phyloP scores from a whole-genome alignment of 2,113 vertebrate species.

The Cyanistes caeruleus region DNA sequence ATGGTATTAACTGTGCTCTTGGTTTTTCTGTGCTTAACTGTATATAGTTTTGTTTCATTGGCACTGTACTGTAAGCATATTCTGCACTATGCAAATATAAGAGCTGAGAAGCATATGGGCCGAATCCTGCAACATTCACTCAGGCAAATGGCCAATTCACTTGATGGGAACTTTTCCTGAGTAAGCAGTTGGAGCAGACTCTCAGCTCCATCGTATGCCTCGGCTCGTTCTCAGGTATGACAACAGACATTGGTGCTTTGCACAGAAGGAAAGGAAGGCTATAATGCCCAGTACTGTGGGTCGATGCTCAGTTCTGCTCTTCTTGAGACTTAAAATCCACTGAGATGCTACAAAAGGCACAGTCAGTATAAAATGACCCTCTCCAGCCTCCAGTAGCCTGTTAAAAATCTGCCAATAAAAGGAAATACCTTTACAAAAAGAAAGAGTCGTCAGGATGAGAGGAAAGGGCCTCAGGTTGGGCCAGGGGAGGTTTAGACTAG shows the following conservation, averaged over 20 bases:
- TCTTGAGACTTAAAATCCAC: neutral
- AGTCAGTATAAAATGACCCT: neutral
- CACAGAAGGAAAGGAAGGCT: neutral
- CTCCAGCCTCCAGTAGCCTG: neutral
- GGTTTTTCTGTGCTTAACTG: slow-evolving; percentile 66
- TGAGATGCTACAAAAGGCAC: neutral
- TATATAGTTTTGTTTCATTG: slow-evolving; percentile 64
- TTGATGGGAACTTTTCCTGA: slow-evolving; percentile 46
- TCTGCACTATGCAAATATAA: slow-evolving; percentile 56
- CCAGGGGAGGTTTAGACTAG: neutral
- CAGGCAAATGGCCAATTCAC: slow-evolving; percentile 47
- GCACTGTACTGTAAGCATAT: slow-evolving; percentile 54
- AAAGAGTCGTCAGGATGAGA: neutral
- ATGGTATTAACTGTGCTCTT: slow-evolving; percentile 65
- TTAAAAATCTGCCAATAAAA: neutral
- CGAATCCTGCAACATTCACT: slow-evolving; percentile 37
- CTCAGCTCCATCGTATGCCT: neutral
- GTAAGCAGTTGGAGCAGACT: neutral
- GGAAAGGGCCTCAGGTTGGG: neutral
- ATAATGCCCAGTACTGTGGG: neutral
- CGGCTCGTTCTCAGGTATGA: neutral
- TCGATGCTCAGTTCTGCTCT: neutral
- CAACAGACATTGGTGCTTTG: neutral
- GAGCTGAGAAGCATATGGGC: slow-evolving; percentile 52
- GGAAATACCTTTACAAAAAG: neutral